Conservation (phyloP, 2,888 invertebrate species). For the Cantharis lateralis region DNA sequence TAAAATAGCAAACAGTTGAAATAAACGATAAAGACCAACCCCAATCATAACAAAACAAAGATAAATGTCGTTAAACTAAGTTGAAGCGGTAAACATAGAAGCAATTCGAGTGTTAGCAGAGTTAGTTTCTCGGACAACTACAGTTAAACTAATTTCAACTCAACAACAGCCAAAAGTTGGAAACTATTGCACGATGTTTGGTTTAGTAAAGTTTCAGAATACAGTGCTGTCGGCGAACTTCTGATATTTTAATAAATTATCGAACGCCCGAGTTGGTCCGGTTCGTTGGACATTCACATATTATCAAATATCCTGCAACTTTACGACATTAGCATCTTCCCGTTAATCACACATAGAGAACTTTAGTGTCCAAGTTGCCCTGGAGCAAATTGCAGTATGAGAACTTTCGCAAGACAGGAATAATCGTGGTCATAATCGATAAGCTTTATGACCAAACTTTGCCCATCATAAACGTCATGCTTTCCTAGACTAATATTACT, state of each 20-base stretch:
- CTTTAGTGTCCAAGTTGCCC: conserved; percentile 28
- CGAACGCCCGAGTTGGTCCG: conserved; percentile 29
- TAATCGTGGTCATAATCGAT: conserved; percentile 38
- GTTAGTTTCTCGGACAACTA: conserved; percentile 46
- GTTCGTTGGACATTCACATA: conserved; percentile 31
- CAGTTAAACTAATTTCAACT: conserved; percentile 52
- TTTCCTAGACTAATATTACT: conserved; percentile 16
- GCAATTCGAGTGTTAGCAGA: conserved; percentile 39
- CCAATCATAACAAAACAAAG: conserved; percentile 42
- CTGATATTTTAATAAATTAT: conserved; percentile 45
- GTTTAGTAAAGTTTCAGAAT: conserved; percentile 50
- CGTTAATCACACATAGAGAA: conserved; percentile 33
- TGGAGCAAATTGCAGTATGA: conserved; percentile 30
- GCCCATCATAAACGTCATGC: conserved; percentile 31
- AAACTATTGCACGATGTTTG: conserved; percentile 54
- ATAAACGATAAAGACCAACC: conserved; percentile 12
- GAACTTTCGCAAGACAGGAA: conserved; percentile 25
- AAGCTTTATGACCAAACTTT: conserved; percentile 38
- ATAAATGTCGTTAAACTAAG: conserved; percentile 45
- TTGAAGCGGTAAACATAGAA: conserved; percentile 41
- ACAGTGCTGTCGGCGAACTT: conserved; percentile 38
- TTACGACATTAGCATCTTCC: conserved; percentile 37
- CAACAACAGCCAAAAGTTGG: conserved; percentile 47
- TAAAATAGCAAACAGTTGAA: background rate
- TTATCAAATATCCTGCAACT: conserved; percentile 36